Evolutionary conservation across 2,113 vertebrate species (phyloP).

Genomic region (Chinchilla lanigera): DNA sequence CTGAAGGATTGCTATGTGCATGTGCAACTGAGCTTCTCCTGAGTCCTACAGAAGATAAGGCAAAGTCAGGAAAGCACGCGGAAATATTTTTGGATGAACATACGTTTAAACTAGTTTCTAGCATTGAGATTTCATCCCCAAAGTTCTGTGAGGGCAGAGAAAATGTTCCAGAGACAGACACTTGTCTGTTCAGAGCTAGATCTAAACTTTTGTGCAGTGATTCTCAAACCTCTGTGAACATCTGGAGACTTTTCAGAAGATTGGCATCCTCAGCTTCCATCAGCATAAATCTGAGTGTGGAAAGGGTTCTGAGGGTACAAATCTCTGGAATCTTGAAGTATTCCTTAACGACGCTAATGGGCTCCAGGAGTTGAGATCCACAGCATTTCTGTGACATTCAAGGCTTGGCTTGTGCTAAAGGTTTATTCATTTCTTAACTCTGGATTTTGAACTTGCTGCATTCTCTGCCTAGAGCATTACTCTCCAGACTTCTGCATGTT

Average conservation of each 20-base stretch:
- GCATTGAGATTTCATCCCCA: neutral
- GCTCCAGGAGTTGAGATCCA: neutral
- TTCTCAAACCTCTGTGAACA: neutral
- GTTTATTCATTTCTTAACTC: neutral
- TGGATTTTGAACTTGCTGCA: neutral
- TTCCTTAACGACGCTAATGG: neutral
- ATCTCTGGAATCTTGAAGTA: neutral
- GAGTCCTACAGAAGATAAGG: neutral
- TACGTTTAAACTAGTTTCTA: neutral
- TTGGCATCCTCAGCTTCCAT: neutral
- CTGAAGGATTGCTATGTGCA: neutral
- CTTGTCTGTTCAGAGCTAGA: neutral
- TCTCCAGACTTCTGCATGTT: neutral
- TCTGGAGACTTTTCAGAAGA: neutral
- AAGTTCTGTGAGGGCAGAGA: neutral
- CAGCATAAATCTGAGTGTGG: neutral
- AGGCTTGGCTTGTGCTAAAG: neutral
- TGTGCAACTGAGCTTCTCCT: neutral
- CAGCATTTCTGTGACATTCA: neutral
- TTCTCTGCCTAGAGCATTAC: neutral
- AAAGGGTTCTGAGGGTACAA: neutral
- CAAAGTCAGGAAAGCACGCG: neutral
- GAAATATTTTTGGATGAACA: conserved; percentile 1
- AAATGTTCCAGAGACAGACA: neutral
- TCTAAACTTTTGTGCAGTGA: neutral